These are phyloP conservation scores for Teleopsis dalmanni DNA, from an alignment of 1,140 invertebrate genomes.

Conservation along the genomic window DNA sequence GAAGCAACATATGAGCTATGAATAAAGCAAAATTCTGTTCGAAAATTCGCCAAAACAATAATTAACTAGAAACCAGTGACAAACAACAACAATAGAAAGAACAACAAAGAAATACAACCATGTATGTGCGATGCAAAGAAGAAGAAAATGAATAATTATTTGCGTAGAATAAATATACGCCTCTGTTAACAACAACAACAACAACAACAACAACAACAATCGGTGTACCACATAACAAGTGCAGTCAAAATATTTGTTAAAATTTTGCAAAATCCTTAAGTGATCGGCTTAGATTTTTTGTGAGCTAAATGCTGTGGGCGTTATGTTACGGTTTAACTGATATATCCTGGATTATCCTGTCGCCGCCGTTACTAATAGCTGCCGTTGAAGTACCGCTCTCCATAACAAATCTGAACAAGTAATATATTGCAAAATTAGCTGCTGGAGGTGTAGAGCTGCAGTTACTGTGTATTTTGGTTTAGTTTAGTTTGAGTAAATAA, in stretches of 20 bases:
- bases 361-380: slow-evolving; percentile 3
- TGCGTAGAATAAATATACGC: background rate
- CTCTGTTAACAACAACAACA: background rate
- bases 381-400: background rate
- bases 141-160: background rate
- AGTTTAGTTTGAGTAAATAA: too few relatives aligned
- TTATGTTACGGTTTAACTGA: background rate
- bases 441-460: too few relatives aligned
- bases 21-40: slow-evolving; percentile 37
- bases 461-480: too few relatives aligned
- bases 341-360: slow-evolving; percentile 9
- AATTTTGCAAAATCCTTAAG: background rate
- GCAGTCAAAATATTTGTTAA: background rate
- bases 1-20: slow-evolving; percentile 11
- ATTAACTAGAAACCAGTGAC: slow-evolving; percentile 9
- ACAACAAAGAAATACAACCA: background rate
- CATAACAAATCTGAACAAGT: too few relatives aligned
- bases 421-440: too few relatives aligned
- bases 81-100: background rate
- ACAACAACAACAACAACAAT: background rate
- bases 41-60: background rate
- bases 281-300: too few relatives aligned
- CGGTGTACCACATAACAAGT: background rate
- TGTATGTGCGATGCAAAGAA: background rate
- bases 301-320: background rate